A percentile compares a stretch with the other conserved stretches of the same genome.
phyloP scores from a whole-genome alignment of 1,140 invertebrate species.

The Varroa destructor region DNA sequence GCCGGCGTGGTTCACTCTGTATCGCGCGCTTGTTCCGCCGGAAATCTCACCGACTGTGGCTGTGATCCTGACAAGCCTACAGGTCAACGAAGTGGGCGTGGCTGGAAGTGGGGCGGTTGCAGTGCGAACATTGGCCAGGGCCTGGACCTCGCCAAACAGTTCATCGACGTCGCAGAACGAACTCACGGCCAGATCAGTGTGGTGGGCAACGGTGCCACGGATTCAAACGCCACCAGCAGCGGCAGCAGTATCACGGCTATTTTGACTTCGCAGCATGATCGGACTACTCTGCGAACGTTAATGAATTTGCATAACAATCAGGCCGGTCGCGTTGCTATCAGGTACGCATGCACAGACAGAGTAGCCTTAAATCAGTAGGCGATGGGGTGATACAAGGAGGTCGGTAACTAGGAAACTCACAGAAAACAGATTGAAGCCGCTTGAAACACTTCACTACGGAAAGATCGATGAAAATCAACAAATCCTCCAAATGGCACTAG shows the following conservation, averaged over 20 bases:
- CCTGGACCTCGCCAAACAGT: constrained; percentile 47
- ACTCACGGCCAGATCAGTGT: no score
- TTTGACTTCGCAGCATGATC: constrained; percentile 36
- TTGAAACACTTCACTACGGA: no score
- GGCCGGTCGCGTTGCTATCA: constrained; percentile 43
- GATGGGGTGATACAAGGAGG: no score
- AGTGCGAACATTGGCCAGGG: constrained; percentile 54
- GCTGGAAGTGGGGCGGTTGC: constrained; percentile 56
- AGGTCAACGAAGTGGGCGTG: constrained; percentile 45
- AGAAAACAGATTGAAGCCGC: no score
- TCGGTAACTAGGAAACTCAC: no score
- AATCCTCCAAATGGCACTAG: no score
- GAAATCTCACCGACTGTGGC: constrained; percentile 53
- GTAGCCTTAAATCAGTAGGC: not conserved
- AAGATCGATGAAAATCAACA: no score
- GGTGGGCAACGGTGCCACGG: constrained; percentile 35
- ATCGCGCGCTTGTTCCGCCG: constrained; percentile 51
- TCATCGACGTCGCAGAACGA: constrained; percentile 50
- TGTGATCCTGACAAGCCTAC: constrained; percentile 47
- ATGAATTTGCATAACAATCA: constrained; percentile 57
- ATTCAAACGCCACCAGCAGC: no score
- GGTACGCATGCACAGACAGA: not conserved
- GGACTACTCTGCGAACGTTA: constrained; percentile 42
- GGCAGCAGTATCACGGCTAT: constrained; percentile 34
- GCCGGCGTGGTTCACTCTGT: constrained; percentile 54